phyloP scores from a whole-genome alignment of 2,888 invertebrate genomes.

The Xestia sexstrigata region DNA sequence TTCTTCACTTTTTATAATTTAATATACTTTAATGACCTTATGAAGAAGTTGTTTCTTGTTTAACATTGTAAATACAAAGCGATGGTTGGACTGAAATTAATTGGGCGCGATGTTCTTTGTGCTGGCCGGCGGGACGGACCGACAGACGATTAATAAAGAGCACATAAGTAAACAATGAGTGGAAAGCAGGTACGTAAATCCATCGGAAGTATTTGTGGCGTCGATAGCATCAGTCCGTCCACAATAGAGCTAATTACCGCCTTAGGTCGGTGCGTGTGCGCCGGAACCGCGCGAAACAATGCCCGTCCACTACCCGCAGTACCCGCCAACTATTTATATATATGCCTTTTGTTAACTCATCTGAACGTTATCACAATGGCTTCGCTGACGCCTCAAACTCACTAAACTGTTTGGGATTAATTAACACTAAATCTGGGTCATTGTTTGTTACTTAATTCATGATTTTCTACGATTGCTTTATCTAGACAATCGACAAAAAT shows the following conservation, averaged over 20 bases:
- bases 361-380: constrained; percentile 75
- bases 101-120: constrained; percentile 51
- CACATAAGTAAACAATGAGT: constrained; percentile 81
- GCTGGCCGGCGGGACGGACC: constrained; percentile 14
- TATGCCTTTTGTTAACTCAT: constrained; percentile 80
- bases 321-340: constrained; percentile 67
- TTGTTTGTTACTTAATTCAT: constrained; percentile 41
- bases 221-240: constrained; percentile 85
- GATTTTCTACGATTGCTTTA: constrained; percentile 14
- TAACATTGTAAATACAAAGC: constrained; percentile 23
- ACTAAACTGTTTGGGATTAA: constrained; percentile 46
- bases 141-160: constrained; percentile 69
- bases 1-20: constrained; percentile 47
- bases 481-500: neutral
- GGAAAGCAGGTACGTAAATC: constrained; percentile 87
- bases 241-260: constrained; percentile 89
- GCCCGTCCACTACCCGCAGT: constrained; percentile 67
- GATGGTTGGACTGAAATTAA: constrained; percentile 44
- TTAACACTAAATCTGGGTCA: constrained; percentile 48
- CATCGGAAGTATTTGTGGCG: constrained; percentile 86
- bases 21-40: constrained; percentile 31
- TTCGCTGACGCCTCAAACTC: constrained; percentile 35
- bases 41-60: constrained; percentile 36
- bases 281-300: constrained; percentile 84
- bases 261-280: constrained; percentile 73